These are phyloP conservation scores for Bradypodion ventrale DNA, from an alignment of 2,797 vertebrate genomes.

Conservation along the genomic window DNA sequence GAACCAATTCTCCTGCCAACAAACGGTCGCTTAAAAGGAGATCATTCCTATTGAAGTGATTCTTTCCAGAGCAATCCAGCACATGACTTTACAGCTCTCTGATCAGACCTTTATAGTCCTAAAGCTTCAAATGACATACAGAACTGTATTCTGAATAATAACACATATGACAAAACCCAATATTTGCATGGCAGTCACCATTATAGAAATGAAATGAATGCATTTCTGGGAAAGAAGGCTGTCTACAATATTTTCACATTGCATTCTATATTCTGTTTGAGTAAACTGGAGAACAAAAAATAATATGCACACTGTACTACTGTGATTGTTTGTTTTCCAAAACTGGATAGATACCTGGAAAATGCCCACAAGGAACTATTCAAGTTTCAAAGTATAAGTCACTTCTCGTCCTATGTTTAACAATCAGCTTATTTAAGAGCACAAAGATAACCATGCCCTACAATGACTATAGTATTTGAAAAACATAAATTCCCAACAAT, in stretches of 20 bases:
- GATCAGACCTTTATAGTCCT: no score
- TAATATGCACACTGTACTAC: not conserved
- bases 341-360: conserved; percentile 32
- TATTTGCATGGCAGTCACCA: not conserved
- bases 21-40: no score
- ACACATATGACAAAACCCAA: not conserved
- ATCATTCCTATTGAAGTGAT: no score
- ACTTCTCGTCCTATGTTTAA: conserved; percentile 11
- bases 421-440: conserved; percentile 6
- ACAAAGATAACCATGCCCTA: fast-evolving
- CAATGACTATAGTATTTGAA: conserved; percentile 2
- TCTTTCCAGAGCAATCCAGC: no score
- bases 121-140: no score
- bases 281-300: not conserved
- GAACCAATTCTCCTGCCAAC: no score
- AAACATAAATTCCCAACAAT: not conserved
- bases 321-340: not conserved
- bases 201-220: not conserved
- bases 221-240: not conserved
- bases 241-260: not conserved
- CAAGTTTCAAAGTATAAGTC: conserved; percentile 15
- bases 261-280: not conserved
- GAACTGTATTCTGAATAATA: not conserved
- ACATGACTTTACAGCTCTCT: no score
- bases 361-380: conserved; percentile 8